Conservation (phyloP, 2,797 vertebrate genomes). For the Phoxinus dragarum region DNA sequence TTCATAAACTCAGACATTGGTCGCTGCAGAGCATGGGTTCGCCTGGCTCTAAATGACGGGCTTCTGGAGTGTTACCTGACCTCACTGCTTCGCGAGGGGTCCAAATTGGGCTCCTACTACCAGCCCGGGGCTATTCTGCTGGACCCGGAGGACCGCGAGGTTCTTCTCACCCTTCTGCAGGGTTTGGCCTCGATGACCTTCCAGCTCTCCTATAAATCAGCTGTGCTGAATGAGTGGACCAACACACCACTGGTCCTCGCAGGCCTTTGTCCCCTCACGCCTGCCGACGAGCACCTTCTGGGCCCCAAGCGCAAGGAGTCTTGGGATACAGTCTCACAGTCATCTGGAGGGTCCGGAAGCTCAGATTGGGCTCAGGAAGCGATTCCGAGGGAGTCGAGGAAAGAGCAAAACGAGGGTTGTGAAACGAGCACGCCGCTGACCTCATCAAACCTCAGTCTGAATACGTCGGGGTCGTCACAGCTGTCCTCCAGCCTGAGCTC, state of each 20-base stretch:
- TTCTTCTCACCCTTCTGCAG: constrained; percentile 94
- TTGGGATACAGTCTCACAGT: constrained; percentile 88
- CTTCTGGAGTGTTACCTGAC: constrained; percentile 94
- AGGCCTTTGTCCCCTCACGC: constrained; percentile 83
- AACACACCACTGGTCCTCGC: constrained; percentile 90
- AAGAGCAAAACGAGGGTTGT: constrained; percentile 55
- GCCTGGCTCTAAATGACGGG: constrained; percentile 92
- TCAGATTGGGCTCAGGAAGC: constrained; percentile 75
- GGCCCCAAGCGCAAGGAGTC: constrained; percentile 78
- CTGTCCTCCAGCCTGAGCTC: constrained; percentile 94
- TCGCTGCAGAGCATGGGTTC: constrained; percentile 93
- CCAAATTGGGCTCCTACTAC: constrained; percentile 83
- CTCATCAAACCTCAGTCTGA: constrained; percentile 87
- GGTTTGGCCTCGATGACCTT: constrained; percentile 90
- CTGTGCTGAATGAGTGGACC: constrained; percentile 95
- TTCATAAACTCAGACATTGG: constrained; percentile 92
- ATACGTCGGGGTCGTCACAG: constrained; percentile 90
- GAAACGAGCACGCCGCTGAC: constrained; percentile 74
- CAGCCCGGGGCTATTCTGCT: constrained; percentile 87
- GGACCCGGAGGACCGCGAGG: constrained; percentile 88
- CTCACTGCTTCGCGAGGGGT: constrained; percentile 86
- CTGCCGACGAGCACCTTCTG: constrained; percentile 74
- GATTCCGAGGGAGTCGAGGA: constrained; percentile 66
- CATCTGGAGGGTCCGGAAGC: constrained; percentile 82
- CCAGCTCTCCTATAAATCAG: constrained; percentile 92